These are phyloP conservation scores for Macroglossus sobrinus DNA, from an alignment of 2,113 vertebrate genomes.

Conservation along the genomic window DNA sequence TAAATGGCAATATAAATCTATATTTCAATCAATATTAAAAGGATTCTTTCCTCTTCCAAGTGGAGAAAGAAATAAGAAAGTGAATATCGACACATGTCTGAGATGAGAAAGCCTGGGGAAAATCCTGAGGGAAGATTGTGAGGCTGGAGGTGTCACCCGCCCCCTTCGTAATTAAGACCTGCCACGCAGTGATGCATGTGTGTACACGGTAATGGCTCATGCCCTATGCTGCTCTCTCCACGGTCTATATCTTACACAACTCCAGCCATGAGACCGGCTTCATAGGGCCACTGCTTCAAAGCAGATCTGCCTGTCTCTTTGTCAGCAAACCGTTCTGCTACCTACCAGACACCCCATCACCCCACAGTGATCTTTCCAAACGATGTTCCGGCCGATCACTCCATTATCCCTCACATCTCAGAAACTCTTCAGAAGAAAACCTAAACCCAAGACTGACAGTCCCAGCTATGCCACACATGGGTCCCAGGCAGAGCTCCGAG, in stretches of 20 bases:
- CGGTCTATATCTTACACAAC: no score
- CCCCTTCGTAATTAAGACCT: not conserved
- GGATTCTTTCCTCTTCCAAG: not conserved
- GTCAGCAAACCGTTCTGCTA: not conserved
- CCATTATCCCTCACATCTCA: not conserved
- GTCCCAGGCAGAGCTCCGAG: not conserved
- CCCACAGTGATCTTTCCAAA: not conserved
- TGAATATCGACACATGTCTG: not conserved
- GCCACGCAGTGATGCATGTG: accelerated
- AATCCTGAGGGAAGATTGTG: not conserved
- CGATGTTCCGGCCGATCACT: not conserved
- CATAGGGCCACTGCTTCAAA: not conserved
- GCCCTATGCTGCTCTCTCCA: no score
- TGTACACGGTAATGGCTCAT: no score
- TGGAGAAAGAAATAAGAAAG: not conserved
- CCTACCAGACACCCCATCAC: not conserved
- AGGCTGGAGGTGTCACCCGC: not conserved
- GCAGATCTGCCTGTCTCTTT: accelerated
- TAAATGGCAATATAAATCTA: not conserved
- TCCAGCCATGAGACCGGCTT: accelerated
- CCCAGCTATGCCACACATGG: not conserved
- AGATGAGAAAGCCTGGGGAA: not conserved
- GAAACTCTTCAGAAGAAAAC: not conserved
- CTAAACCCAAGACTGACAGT: not conserved
- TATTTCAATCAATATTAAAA: not conserved